phyloP scores from a whole-genome alignment of 2,888 invertebrate genomes.

The Platycheirus rosarum region DNA sequence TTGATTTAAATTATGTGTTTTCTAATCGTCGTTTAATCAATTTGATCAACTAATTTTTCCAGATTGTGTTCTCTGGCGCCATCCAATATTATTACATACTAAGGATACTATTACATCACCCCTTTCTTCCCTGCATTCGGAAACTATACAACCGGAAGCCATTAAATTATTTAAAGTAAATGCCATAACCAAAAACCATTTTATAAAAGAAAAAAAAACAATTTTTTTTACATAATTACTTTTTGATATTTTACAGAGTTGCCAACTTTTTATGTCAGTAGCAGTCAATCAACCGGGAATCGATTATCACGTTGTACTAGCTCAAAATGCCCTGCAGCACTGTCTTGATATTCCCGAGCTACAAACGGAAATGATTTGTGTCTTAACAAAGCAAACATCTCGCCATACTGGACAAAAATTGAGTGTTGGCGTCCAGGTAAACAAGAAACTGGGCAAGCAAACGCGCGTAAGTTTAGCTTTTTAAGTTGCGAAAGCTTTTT shows the following conservation, averaged over 20 bases:
- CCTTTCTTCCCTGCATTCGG: slow-evolving; percentile 94
- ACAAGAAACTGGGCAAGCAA: slow-evolving; percentile 86
- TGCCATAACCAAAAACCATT: neutral
- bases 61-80: slow-evolving; percentile 96
- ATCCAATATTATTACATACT: slow-evolving; percentile 94
- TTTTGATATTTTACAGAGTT: slow-evolving; percentile 87
- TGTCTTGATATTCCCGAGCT: slow-evolving; percentile 95
- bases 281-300: slow-evolving; percentile 97
- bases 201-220: neutral
- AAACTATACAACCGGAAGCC: slow-evolving; percentile 94
- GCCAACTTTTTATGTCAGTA: slow-evolving; percentile 97
- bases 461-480: slow-evolving; percentile 86
- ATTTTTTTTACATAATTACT: neutral
- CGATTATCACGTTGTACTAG: slow-evolving; percentile 98
- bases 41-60: slow-evolving; percentile 69
- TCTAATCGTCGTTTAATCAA: too few relatives aligned
- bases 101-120: slow-evolving; percentile 96
- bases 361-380: slow-evolving; percentile 96
- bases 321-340: slow-evolving; percentile 97
- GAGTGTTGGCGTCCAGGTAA: slow-evolving; percentile 94
- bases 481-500: slow-evolving; percentile 83
- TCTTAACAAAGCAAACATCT: slow-evolving; percentile 95
- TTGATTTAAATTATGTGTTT: too few relatives aligned
- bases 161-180: slow-evolving; percentile 95
- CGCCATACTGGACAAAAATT: slow-evolving; percentile 91